These are phyloP conservation scores for Cyprinodon diabolis DNA, from an alignment of 2,797 vertebrate species.

Conservation along the genomic window DNA sequence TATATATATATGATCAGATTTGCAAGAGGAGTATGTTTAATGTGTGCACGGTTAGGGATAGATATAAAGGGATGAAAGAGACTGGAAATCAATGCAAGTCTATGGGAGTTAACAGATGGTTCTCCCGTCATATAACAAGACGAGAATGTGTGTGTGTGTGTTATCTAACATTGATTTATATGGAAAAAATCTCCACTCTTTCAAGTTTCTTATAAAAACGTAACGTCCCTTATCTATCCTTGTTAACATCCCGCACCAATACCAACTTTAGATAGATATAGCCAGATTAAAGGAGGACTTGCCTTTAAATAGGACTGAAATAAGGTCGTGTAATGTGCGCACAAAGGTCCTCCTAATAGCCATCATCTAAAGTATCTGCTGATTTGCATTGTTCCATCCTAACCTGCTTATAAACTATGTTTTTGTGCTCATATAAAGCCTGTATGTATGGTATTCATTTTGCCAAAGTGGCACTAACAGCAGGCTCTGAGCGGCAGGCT, in stretches of 20 bases:
- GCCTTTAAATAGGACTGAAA: constrained; percentile 22
- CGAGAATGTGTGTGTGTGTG: too few species aligned
- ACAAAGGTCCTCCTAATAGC: constrained; percentile 1
- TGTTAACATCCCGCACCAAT: neutral
- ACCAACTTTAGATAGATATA: constrained; percentile 13
- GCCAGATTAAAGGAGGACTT: constrained; percentile 22
- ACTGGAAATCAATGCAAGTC: too few species aligned
- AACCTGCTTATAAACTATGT: constrained; percentile 8
- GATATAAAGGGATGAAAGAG: too few species aligned
- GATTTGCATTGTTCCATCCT: constrained; percentile 19
- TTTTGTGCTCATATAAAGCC: constrained; percentile 26
- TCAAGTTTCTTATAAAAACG: constrained; percentile 1
- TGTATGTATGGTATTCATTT: constrained; percentile 35
- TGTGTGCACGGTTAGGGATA: too few species aligned
- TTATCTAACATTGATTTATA: too few species aligned
- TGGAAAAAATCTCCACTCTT: neutral
- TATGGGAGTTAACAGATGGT: too few species aligned
- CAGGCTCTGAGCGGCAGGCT: constrained; percentile 16
- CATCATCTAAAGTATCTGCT: constrained; percentile 2
- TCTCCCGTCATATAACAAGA: too few species aligned
- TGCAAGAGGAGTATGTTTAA: too few species aligned
- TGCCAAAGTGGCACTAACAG: constrained; percentile 6
- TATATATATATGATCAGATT: too few species aligned
- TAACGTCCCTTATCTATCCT: neutral
- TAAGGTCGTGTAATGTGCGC: neutral